Evolutionary conservation across 2,888 invertebrate species (phyloP), one percentile per base, ranked within the genome.

Genomic region (Parapristionchus giblindavisi): DNA sequence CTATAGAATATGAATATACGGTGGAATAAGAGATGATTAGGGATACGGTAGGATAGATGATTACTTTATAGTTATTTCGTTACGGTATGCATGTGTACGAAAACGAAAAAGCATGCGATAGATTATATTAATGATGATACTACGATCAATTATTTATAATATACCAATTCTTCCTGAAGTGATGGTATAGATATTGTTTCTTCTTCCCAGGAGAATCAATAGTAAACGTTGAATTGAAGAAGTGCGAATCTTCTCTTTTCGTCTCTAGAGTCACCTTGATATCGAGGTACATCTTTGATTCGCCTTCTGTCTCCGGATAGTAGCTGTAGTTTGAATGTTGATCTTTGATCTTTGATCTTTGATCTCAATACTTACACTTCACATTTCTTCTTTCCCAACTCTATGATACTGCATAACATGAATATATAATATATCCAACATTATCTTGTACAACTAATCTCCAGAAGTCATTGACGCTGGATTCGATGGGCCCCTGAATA

Each of bases 321-420:
- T 61, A 61, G 8, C 38, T 61, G 24, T 11, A 40, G 36, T n/a
- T n/a, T n/a, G n/a, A n/a, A n/a, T n/a, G n/a, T n/a, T n/a, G 38
- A 61, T 61, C 61, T 27, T 40, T 29, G 38, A 38, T 61, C 61
- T 38, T 8, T 8, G n/a, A 24, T 40, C 21, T 21, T 8, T 1
- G 3, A 17, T 29, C 27, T 8, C 14, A 3, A 21, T 14, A 40
- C 61, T 61, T 24, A 61, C 61, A 61, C 38, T 61, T 38, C 61
- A 40, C 61, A 61, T 24, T 61, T 61, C 61, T 38, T 61, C 61
- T 40, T 61, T 61, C 61, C 61, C 61, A 61, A 24, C 27, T 61
- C 61, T 36, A 61, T 6, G 61, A 61, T 40, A 61, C 40, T 61
- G 40, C 61, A 61, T 2, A 61, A 27, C 61, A 61, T 61, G 61